Evolutionary conservation across 35 echinoderm and acorn worm species (phyloP), one percentile per base, ranked within the genome.

Genomic region (Amphiura filiformis): DNA sequence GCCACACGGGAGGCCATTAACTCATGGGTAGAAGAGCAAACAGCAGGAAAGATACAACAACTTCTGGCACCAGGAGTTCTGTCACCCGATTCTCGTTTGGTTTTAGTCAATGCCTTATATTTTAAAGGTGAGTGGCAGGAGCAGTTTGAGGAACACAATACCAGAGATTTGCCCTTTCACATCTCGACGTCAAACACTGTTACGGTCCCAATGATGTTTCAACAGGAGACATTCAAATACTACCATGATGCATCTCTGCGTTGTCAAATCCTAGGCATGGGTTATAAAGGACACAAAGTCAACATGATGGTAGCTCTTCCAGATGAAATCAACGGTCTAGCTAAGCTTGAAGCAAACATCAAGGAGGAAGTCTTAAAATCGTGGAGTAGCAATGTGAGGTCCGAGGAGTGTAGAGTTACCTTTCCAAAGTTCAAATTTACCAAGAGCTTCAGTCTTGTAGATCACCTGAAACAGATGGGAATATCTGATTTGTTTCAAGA

Each of bases 101-200:
- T n/a, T n/a, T n/a, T 92, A 17, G 17, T 47, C 41, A 97, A 97
- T 89, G 94, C 94, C 0, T 84, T 97, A 37, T 97, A 93, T 26
- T 97, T 97, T 34, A 97, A 97, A 81, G 91, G 91, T 2, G 81
- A 81, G 20, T 96, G 90, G 90, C 36, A 28, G 9, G n/a, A 70
- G 23, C 12, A 89, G 32, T 96, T 96, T 81, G n/a, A 89, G 4
- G 20, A 1, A 35, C 15, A 33, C 14, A 32, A 38, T 35, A 96
- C 90, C 5, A 22, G n/a, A 35, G 11, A 57, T 31, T 39, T 37
- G 2, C 85, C 39, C 5, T 96, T 96, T 76, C 87, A 83, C 36
- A 28, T 86, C 18, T 42, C 86, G 33, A 4, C 28, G 15, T 41
- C 34, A 12, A 40, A 82, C 65, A 77, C 37, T 13, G 36, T 76